These are phyloP conservation scores for Scylla paramamosain DNA, from an alignment of 1,140 invertebrate species.

Conservation along the genomic window DNA sequence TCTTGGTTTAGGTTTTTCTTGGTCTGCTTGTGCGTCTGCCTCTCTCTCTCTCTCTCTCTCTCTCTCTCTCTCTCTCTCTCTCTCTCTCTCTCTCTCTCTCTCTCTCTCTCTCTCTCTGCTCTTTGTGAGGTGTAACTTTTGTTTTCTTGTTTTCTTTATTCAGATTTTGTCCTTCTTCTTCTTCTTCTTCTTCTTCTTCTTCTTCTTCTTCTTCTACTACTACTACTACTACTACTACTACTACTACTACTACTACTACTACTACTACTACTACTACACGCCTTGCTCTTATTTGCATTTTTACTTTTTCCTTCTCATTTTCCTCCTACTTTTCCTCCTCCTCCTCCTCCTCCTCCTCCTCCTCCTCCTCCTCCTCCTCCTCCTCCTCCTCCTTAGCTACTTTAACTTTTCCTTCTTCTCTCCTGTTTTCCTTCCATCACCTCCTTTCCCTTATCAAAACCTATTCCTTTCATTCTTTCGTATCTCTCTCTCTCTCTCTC, in stretches of 20 bases:
- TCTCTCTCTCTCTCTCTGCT: too few relatives aligned
- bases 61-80: too few relatives aligned
- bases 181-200: not conserved
- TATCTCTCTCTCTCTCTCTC: not conserved
- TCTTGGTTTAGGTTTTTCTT: too few relatives aligned
- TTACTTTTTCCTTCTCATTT: not conserved
- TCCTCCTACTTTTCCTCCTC: not conserved
- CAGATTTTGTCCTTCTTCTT: not conserved
- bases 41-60: too few relatives aligned
- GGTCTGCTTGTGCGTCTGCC: too few relatives aligned
- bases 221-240: not conserved
- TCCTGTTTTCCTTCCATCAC: not conserved
- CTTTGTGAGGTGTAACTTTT: too few relatives aligned
- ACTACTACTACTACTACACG: not conserved
- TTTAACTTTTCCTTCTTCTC: not conserved
- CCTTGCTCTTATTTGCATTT: too few relatives aligned
- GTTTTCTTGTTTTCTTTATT: not conserved
- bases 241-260: not conserved
- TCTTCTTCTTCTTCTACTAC: not conserved
- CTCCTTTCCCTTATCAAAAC: not conserved
- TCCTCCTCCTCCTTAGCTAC: not conserved
- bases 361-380: not conserved
- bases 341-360: not conserved
- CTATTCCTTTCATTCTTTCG: not conserved
- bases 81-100: too few relatives aligned